Conservation (phyloP, 2,113 vertebrate species). For the Rhinichthys klamathensis region DNA sequence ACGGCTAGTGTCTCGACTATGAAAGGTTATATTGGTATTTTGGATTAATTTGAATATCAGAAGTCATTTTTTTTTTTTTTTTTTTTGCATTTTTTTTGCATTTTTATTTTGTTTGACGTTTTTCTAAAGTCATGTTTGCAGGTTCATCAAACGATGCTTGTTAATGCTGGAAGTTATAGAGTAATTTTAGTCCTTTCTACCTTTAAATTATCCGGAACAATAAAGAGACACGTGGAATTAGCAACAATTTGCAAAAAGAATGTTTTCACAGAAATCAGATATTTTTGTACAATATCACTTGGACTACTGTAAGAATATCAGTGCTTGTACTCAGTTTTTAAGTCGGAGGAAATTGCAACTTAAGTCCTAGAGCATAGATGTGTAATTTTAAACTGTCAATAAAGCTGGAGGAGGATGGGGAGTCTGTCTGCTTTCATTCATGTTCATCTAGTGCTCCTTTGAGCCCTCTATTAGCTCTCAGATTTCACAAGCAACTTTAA, state of each 20-base stretch:
- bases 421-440: slow-evolving; percentile 49
- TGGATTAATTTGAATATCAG: slow-evolving; percentile 65
- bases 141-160: slow-evolving; percentile 76
- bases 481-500: not conserved
- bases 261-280: slow-evolving; percentile 99
- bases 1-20: slow-evolving; percentile 84
- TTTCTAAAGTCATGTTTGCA: slow-evolving; percentile 74
- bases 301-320: slow-evolving; percentile 98
- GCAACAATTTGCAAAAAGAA: slow-evolving; percentile 93
- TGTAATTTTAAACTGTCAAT: slow-evolving; percentile 99
- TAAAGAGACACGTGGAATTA: slow-evolving; percentile 84
- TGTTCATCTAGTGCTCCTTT: not conserved
- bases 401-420: slow-evolving; percentile 99
- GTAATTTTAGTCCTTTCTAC: slow-evolving; percentile 78
- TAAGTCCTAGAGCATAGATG: slow-evolving; percentile 98
- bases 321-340: slow-evolving; percentile 99
- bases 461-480: not conserved
- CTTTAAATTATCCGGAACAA: slow-evolving; percentile 83
- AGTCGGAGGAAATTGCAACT: slow-evolving; percentile 98
- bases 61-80: slow-evolving; percentile 61
- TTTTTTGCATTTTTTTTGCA: not conserved
- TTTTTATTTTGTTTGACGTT: slow-evolving; percentile 14
- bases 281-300: slow-evolving; percentile 99
- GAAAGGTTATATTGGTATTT: slow-evolving; percentile 79
- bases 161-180: slow-evolving; percentile 81